A percentile compares a stretch with the other conserved stretches of the same genome.
Evolutionary conservation across 2,113 vertebrate species (phyloP).

Genomic region (Bos taurus): ARS-UCD2.0 NC_037352.1:8711501-8712000

Average conservation of each 20-base stretch:
- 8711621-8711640: background rate
- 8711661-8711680: background rate
- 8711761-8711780: background rate
- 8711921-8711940: rapidly evolving
- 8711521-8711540: background rate
- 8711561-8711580: background rate
- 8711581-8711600: background rate
- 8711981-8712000: background rate
- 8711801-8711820: background rate
- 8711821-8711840: background rate
- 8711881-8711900: background rate
- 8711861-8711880: background rate
- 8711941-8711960: background rate
- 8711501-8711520: background rate
- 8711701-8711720: background rate
- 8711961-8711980: background rate
- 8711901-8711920: background rate
- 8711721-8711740: background rate
- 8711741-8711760: background rate
- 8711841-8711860: background rate
- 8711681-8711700: background rate
- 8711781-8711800: background rate
- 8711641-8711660: background rate
- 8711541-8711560: background rate
- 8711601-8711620: background rate